Conservation (phyloP, 2,797 vertebrate species). For the Hylomyscus alleni region DNA sequence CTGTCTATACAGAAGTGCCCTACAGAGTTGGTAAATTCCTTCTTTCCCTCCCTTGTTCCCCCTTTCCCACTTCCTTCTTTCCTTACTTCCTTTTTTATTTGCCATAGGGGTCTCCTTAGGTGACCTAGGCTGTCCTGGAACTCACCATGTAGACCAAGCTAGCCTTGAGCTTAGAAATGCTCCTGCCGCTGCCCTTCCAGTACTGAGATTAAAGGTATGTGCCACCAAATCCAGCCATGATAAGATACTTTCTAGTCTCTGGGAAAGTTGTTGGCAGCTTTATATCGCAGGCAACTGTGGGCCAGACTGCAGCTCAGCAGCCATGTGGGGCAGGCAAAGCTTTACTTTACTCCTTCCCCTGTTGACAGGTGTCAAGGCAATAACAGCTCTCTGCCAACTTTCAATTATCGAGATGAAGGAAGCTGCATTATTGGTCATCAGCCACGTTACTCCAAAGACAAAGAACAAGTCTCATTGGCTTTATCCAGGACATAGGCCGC, state of each 20-base stretch:
- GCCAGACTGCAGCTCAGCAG: neutral
- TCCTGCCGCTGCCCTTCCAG: too few species aligned
- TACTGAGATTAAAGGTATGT: neutral
- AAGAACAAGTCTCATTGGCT: neutral
- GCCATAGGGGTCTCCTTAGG: neutral
- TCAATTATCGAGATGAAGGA: neutral
- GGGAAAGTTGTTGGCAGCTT: neutral
- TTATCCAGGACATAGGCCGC: neutral
- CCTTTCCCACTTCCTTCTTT: neutral
- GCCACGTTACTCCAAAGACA: neutral
- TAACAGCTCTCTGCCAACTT: neutral
- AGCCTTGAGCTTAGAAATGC: neutral
- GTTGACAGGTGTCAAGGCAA: neutral
- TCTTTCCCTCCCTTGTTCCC: neutral
- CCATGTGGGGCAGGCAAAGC: fast-evolving
- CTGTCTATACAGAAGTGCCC: neutral
- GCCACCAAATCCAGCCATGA: neutral
- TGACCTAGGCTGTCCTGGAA: neutral
- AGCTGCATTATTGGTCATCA: neutral
- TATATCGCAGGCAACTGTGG: conserved; percentile 16
- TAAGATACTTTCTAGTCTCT: neutral
- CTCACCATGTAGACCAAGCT: neutral
- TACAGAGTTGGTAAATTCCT: neutral
- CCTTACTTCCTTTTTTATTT: too few species aligned
- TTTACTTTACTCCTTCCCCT: neutral